phyloP scores from a whole-genome alignment of 2,113 vertebrate species.

The Leuciscus idus region DNA sequence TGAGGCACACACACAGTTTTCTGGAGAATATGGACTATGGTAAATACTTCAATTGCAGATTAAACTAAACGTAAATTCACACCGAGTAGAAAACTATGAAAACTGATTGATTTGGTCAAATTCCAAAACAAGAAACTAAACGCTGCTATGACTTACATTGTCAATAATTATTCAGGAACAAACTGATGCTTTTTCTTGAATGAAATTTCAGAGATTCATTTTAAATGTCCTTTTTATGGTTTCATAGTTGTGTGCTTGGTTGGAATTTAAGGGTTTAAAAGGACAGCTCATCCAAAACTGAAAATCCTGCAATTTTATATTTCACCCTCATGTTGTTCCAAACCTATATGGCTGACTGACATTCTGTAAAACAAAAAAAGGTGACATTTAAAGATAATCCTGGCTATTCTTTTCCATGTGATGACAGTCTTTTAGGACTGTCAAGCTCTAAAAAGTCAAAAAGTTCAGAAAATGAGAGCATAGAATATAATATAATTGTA shows the following conservation, averaged over 20 bases:
- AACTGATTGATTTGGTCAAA: conserved; percentile 11
- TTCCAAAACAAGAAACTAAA: not conserved
- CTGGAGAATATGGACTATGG: not conserved
- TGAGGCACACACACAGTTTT: not conserved
- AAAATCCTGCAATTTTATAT: not conserved
- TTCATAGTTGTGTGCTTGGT: not conserved
- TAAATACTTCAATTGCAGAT: not conserved
- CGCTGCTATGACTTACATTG: not conserved
- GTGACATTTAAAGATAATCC: not conserved
- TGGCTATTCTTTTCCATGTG: too few relatives aligned
- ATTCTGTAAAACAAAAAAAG: too few relatives aligned
- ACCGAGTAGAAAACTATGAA: not conserved
- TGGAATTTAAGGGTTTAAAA: not conserved
- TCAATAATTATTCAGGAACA: not conserved
- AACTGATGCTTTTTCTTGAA: not conserved
- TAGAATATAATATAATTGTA: not conserved
- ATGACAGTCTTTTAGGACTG: not conserved
- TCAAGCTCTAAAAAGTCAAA: not conserved
- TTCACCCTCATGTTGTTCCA: not conserved
- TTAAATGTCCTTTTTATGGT: not conserved
- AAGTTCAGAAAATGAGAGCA: not conserved
- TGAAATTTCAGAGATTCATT: not conserved
- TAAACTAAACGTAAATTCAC: not conserved
- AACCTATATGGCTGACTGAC: not conserved
- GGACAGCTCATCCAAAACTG: not conserved